Conservation (phyloP, 2,888 invertebrate species). For the Cheilosia vernalis region DNA sequence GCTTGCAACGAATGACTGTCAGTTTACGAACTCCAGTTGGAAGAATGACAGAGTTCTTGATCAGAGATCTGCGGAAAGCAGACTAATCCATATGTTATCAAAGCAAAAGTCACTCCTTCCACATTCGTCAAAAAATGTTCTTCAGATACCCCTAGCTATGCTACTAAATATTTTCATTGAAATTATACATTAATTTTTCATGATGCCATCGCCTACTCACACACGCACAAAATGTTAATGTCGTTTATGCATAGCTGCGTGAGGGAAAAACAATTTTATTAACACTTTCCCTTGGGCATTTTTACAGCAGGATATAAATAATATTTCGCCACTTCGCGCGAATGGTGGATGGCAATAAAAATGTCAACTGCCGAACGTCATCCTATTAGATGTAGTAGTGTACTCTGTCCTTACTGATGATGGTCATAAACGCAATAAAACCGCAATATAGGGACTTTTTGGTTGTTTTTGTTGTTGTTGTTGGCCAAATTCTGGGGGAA, state of each 20-base stretch:
- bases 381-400: constrained; percentile 18
- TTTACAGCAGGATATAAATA: constrained; percentile 26
- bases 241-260: neutral
- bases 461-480: constrained; percentile 29
- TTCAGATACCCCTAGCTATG: no score
- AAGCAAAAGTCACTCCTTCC: no score
- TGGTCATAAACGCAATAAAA: constrained; percentile 74
- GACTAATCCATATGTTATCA: no score
- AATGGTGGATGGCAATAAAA: constrained; percentile 52
- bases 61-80: no score
- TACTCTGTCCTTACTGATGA: constrained; percentile 46
- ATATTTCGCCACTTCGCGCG: constrained; percentile 16
- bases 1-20: no score
- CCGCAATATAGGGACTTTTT: constrained; percentile 80
- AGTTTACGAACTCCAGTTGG: no score
- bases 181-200: constrained; percentile 23
- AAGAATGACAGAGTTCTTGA: no score
- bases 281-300: constrained; percentile 43
- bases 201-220: no score
- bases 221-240: neutral
- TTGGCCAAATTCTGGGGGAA: constrained; percentile 47
- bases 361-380: constrained; percentile 17
- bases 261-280: constrained; percentile 57
- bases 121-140: no score
- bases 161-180: constrained; percentile 8